Percentiles rank a stretch among this genome's conserved stretches.
phyloP scores from a whole-genome alignment of 2,888 invertebrate species.

The Mimachlamys varia region DNA sequence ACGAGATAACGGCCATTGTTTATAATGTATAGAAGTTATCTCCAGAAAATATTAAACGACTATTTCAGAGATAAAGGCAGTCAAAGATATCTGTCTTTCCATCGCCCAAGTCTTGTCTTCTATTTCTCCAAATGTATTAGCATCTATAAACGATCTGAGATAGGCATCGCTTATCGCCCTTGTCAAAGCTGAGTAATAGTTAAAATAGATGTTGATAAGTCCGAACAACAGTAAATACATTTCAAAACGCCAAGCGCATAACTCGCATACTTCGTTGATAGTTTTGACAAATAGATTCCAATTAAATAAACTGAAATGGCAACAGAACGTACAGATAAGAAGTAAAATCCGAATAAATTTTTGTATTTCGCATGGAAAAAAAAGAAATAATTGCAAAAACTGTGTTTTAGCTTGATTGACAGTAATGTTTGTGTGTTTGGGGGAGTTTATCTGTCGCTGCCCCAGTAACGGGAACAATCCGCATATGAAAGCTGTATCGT shows the following conservation, averaged over 20 bases:
- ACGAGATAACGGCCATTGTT: neutral
- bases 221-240: conserved; percentile 14
- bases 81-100: neutral
- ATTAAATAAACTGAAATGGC: conserved; percentile 12
- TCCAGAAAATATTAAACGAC: conserved; percentile 29
- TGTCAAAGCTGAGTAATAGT: conserved; percentile 8
- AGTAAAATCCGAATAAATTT: conserved; percentile 7
- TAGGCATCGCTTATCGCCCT: neutral
- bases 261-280: neutral
- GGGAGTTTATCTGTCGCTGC: neutral
- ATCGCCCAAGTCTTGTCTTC: neutral
- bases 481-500: conserved; percentile 1
- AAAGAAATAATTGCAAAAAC: conserved; percentile 28
- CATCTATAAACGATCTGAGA: conserved; percentile 21
- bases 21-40: neutral
- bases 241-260: conserved; percentile 7
- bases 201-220: conserved; percentile 12
- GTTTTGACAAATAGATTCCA: conserved; percentile 36
- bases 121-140: conserved; percentile 26
- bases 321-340: neutral
- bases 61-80: neutral
- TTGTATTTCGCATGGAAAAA: neutral
- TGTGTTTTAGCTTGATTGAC: neutral
- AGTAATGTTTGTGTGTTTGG: neutral
- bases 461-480: neutral